phyloP scores from a whole-genome alignment of 2,113 vertebrate genomes.

The Spheniscus mendiculus region DNA sequence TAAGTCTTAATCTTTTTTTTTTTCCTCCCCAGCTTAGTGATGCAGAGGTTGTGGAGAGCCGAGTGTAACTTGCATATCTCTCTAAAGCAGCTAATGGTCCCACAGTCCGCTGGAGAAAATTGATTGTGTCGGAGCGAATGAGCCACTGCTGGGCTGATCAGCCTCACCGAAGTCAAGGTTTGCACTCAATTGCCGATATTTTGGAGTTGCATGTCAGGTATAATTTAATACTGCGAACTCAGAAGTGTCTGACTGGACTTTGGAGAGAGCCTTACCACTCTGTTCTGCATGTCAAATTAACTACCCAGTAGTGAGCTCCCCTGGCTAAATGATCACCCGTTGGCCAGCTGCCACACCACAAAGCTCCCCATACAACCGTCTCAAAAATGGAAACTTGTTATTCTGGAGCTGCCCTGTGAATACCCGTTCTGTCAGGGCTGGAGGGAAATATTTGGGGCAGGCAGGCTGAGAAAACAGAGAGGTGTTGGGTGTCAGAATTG shows the following conservation, averaged over 20 bases:
- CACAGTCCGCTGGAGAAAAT: constrained; percentile 51
- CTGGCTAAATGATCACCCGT: constrained; percentile 43
- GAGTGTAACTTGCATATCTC: constrained; percentile 3
- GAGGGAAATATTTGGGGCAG: constrained; percentile 70
- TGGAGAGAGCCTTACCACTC: constrained; percentile 43
- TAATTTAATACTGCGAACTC: constrained; percentile 65
- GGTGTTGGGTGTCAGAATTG: constrained; percentile 71
- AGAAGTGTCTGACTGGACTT: constrained; percentile 41
- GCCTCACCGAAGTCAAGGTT: constrained; percentile 54
- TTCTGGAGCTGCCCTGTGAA: constrained; percentile 62
- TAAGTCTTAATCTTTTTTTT: constrained; percentile 42
- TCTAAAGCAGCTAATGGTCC: constrained; percentile 41
- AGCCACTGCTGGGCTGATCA: constrained; percentile 54
- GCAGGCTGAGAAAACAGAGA: constrained; percentile 73
- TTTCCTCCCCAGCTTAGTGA: not conserved
- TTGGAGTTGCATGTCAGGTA: constrained; percentile 61
- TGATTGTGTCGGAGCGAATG: constrained; percentile 62
- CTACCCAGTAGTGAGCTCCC: constrained; percentile 50
- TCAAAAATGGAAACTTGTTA: constrained; percentile 76
- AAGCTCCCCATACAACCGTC: constrained; percentile 49
- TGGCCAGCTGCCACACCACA: constrained; percentile 79
- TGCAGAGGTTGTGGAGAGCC: constrained; percentile 12
- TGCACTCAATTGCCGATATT: constrained; percentile 28
- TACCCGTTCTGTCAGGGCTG: constrained; percentile 69
- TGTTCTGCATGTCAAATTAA: constrained; percentile 67